phyloP scores from a whole-genome alignment of 30 jellyfish, hydroid and myxozoan species.

The Turritopsis rubra region DNA sequence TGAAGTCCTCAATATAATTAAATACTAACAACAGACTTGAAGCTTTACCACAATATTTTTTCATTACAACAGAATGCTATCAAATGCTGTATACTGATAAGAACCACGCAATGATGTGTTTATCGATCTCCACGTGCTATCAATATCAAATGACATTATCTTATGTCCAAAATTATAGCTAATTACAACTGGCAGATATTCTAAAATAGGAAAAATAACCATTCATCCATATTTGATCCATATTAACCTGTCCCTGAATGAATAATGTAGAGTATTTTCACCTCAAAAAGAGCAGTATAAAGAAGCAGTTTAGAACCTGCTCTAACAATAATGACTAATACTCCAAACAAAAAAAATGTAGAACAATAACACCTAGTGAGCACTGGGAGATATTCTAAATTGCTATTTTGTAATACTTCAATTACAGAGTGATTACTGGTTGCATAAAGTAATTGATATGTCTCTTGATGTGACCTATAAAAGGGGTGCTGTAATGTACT shows the following conservation, averaged over 20 bases:
- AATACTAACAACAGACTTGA: not conserved
- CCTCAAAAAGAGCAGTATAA: not conserved
- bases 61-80: not conserved
- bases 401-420: not conserved
- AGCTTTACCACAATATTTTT: not conserved
- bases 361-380: not conserved
- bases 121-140: not conserved
- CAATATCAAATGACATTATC: not conserved
- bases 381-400: not conserved
- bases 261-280: no score
- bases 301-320: not conserved
- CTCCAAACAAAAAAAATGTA: not conserved
- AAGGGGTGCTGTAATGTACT: not conserved
- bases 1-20: not conserved
- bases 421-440: not conserved
- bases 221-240: not conserved
- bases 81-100: not conserved
- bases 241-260: not conserved
- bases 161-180: no score
- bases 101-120: not conserved
- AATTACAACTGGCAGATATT: not conserved
- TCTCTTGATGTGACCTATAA: not conserved
- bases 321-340: not conserved
- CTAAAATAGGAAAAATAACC: not conserved
- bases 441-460: not conserved